Evolutionary conservation across 2,888 invertebrate species (phyloP).

Genomic region (Hirtodrosophila alboralis): DNA sequence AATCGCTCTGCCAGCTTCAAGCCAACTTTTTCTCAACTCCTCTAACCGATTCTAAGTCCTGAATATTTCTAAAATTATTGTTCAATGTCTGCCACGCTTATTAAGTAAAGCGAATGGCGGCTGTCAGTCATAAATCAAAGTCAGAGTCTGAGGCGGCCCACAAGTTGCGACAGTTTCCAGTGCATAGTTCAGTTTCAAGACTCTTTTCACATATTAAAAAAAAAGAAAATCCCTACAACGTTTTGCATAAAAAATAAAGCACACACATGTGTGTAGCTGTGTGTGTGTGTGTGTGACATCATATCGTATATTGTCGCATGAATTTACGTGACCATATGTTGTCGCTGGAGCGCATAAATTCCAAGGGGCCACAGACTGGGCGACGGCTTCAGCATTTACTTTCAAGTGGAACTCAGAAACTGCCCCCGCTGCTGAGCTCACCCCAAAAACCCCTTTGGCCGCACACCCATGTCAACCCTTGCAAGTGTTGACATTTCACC

Average conservation of each 20-base stretch:
- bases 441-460: background rate
- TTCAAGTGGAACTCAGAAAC: conserved; percentile 59
- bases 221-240: conserved; percentile 77
- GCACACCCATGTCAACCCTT: conserved; percentile 37
- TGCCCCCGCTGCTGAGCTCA: conserved; percentile 10
- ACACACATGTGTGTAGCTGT: conserved; percentile 27
- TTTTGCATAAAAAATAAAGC: conserved; percentile 78
- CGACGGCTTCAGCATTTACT: conserved; percentile 48
- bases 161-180: conserved; percentile 49
- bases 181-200: conserved; percentile 41
- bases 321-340: conserved; percentile 81
- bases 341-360: conserved; percentile 78
- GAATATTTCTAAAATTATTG: conserved; percentile 36
- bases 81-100: conserved; percentile 60
- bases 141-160: conserved; percentile 27
- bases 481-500: conserved; percentile 70
- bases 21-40: conserved; percentile 1
- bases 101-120: conserved; percentile 68
- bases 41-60: background rate
- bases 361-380: conserved; percentile 71
- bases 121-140: conserved; percentile 57
- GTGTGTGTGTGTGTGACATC: conserved; percentile 70
- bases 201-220: conserved; percentile 66
- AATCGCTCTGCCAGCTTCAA: background rate
- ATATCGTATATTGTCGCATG: conserved; percentile 80